Percentiles rank a stretch among this genome's conserved stretches.
phyloP scores from a whole-genome alignment of 2,888 invertebrate species.

The Mythimna impura region DNA sequence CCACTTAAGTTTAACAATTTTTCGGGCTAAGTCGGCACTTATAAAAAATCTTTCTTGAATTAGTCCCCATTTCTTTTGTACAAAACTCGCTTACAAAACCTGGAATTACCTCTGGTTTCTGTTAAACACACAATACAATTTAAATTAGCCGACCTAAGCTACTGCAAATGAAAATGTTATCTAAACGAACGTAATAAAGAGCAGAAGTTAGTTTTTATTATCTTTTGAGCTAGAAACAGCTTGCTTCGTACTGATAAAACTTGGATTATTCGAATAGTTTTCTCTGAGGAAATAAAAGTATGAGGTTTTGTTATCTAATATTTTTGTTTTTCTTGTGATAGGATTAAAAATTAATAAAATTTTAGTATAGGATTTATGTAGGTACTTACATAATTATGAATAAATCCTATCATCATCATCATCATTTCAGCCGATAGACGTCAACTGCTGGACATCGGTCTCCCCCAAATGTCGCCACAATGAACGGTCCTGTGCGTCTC shows the following conservation, averaged over 20 bases:
- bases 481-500: too few species aligned
- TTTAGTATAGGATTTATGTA: too few species aligned
- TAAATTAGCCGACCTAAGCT: conserved; percentile 51
- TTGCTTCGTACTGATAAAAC: conserved; percentile 45
- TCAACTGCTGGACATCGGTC: too few species aligned
- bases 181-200: conserved; percentile 39
- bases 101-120: conserved; percentile 17
- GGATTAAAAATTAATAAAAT: too few species aligned
- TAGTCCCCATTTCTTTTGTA: not conserved
- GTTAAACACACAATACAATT: conserved; percentile 44
- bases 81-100: conserved; percentile 22
- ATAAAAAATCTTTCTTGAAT: not conserved
- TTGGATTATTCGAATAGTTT: conserved; percentile 38
- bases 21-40: too few species aligned
- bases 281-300: not conserved
- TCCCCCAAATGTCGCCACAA: too few species aligned
- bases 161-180: conserved; percentile 55
- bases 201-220: conserved; percentile 54
- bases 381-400: too few species aligned
- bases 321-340: not conserved
- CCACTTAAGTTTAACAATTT: too few species aligned
- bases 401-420: too few species aligned
- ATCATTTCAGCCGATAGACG: too few species aligned
- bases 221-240: conserved; percentile 28
- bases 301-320: conserved; percentile 15